phyloP scores from a whole-genome alignment of 2,113 vertebrate species.

The Pomatostomus ruficeps region DNA sequence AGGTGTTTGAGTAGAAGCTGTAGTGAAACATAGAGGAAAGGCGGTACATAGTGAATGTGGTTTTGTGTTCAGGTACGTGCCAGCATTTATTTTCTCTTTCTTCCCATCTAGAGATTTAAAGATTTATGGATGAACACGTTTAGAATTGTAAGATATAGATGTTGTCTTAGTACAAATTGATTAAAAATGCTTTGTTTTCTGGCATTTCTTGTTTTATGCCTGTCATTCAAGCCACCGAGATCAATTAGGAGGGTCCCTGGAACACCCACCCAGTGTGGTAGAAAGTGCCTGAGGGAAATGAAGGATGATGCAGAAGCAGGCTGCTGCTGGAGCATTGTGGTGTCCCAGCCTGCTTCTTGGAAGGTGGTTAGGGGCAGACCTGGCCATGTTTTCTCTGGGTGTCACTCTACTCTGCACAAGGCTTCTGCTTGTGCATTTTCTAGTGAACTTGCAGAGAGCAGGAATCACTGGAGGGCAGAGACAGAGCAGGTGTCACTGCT shows the following conservation, averaged over 20 bases:
- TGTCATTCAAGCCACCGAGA: neutral
- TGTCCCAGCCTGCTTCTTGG: neutral
- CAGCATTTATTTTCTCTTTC: neutral
- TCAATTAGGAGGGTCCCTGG: neutral
- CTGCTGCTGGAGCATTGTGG: neutral
- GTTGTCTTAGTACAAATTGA: neutral
- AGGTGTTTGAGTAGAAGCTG: neutral
- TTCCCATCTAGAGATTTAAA: neutral
- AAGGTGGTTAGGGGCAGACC: neutral
- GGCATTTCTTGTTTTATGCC: neutral
- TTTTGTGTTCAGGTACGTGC: neutral
- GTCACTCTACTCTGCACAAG: neutral
- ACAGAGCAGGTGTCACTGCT: neutral
- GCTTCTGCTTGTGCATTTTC: neutral
- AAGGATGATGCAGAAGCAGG: neutral
- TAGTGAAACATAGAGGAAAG: neutral
- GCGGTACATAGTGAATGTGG: rapidly evolving
- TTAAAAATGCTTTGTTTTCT: neutral
- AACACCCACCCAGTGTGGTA: neutral
- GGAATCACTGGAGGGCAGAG: neutral
- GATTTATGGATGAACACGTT: neutral
- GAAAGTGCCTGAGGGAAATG: neutral
- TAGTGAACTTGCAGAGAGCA: neutral
- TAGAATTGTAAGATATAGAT: neutral
- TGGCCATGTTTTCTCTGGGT: rapidly evolving